Base-by-base conservation (phyloP, 1,140 invertebrate species). In the Sycobia sp. region DNA sequence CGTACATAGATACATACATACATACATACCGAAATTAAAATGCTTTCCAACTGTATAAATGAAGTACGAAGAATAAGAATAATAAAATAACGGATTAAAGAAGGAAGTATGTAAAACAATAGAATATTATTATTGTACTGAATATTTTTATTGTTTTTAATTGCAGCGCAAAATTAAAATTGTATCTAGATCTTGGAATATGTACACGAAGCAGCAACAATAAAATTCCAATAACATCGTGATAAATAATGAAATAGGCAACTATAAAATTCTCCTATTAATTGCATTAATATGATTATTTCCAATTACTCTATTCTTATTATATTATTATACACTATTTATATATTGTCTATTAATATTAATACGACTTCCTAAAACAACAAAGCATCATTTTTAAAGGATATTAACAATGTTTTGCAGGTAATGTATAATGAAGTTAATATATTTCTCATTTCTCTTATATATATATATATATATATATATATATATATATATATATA, bases 131-230 rank as follows among this genome's bases (percentile, higher is more conserved):
- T 43, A 22, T 5, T 34, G 34, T 50, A 55, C 53, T 49, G 23
- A 57, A 53, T 13, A 57, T 57, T 64, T 64, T 57, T 36, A 57
- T 57, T 57, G 34, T 44, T 64, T 63, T 57, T 51, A 49, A 57
- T 23, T 50, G 36, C 54, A 57, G 56, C 18, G 18, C 5, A 32
- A 57, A 55, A 10, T 51, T n/a, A n/a, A 14, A 20, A 62, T 55
- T 36, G 50, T 47, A 49, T 54, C 29, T 62, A 62, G 51, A 62
- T 56, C 51, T 62, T 9, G 27, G 11, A 7, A 49, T 41, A 49
- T 56, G 53, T 62, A 56, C 32, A 56, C 41, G 51, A 62, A 62
- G 23, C 16, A 62, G 11, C 16, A 54, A 62, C 34, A 62, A 62
- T 56, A 56, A 50, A 60, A 29, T n/a, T n/a, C n/a, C n/a, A n/a